phyloP scores from a whole-genome alignment of 2,797 vertebrate genomes.

The Leptoclinus maculatus region DNA sequence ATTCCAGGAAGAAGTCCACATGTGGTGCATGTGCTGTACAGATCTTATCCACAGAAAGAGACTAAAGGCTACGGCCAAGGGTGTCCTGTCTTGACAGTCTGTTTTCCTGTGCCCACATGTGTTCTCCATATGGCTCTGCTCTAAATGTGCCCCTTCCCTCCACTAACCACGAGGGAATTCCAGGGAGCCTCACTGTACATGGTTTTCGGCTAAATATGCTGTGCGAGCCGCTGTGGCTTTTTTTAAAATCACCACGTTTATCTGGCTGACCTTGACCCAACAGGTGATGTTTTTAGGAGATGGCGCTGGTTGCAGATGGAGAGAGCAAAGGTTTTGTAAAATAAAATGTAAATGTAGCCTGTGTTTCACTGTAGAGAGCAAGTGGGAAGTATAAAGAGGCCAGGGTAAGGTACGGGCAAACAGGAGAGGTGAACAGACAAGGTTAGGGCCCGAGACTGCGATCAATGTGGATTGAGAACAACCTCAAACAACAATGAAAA shows the following conservation, averaged over 20 bases:
- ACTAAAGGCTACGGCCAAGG: constrained; percentile 40
- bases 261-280: constrained; percentile 61
- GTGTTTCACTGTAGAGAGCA: background rate
- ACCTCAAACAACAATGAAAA: background rate
- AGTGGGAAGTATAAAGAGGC: background rate
- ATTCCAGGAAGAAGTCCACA: constrained; percentile 49
- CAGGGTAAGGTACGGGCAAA: background rate
- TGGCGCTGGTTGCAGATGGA: constrained; percentile 15
- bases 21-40: constrained; percentile 55
- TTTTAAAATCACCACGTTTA: constrained; percentile 60
- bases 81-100: constrained; percentile 64
- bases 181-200: constrained; percentile 68
- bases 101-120: constrained; percentile 75
- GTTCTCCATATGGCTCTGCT: constrained; percentile 71
- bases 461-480: constrained; percentile 23
- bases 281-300: constrained; percentile 68
- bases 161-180: constrained; percentile 73
- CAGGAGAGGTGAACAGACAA: background rate
- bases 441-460: background rate
- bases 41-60: constrained; percentile 60
- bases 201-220: constrained; percentile 63
- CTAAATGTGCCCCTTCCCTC: constrained; percentile 70
- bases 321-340: constrained; percentile 28
- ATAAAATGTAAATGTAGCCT: background rate
- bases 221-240: constrained; percentile 47